phyloP scores from a whole-genome alignment of 2,113 vertebrate genomes.

The Hippolais icterina region DNA sequence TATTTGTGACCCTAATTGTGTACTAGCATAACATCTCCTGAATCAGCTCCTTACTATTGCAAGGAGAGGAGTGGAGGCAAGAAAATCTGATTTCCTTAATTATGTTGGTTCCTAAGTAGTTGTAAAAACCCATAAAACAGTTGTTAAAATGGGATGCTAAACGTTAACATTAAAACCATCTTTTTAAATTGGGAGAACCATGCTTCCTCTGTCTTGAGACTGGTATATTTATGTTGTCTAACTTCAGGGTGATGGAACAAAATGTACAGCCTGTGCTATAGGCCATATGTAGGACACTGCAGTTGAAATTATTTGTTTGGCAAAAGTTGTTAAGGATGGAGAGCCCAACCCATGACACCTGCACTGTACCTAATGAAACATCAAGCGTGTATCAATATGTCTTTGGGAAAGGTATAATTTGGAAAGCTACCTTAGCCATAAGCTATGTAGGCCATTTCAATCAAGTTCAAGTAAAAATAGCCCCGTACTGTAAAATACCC shows the following conservation, averaged over 20 bases:
- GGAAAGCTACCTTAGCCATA: neutral
- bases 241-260: neutral
- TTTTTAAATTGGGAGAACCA: neutral
- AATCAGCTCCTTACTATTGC: neutral
- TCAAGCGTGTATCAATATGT: neutral
- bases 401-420: neutral
- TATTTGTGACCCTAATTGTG: constrained; percentile 8
- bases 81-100: neutral
- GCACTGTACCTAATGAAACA: accelerated
- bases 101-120: neutral
- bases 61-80: neutral
- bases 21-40: neutral
- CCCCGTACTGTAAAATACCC: neutral
- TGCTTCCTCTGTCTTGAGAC: neutral
- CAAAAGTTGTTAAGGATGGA: neutral
- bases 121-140: neutral
- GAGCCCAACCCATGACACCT: neutral
- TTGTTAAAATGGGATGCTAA: neutral
- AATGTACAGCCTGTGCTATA: neutral
- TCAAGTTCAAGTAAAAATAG: constrained; percentile 48
- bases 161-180: neutral
- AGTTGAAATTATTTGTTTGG: neutral
- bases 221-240: neutral
- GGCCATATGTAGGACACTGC: neutral
- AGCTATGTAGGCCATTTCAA: constrained; percentile 17